These are phyloP conservation scores for Nyctalus aviator DNA, from an alignment of 2,797 vertebrate genomes.

Conservation along the genomic window DNA sequence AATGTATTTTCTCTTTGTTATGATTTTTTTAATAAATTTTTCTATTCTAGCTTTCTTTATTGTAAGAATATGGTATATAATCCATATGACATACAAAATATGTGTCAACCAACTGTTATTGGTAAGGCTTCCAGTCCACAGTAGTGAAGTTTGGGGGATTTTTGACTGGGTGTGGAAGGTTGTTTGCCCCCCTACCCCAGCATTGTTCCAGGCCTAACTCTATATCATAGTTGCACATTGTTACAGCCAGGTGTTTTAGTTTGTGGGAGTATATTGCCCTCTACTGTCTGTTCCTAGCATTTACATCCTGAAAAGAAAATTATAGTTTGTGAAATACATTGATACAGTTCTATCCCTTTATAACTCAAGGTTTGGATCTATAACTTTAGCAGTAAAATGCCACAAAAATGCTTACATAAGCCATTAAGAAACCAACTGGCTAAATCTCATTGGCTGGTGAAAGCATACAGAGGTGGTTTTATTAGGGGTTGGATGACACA, in stretches of 20 bases:
- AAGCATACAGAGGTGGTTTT: not conserved
- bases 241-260: not conserved
- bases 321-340: not conserved
- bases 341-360: not conserved
- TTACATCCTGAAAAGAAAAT: slow-evolving; percentile 18
- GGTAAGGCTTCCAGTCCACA: not conserved
- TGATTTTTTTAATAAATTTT: not conserved
- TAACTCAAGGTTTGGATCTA: not conserved
- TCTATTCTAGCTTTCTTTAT: not conserved
- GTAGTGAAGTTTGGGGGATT: not conserved
- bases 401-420: not conserved
- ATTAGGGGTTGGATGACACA: not conserved
- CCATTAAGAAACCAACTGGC: slow-evolving; percentile 32
- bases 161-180: not conserved
- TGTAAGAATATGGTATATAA: not conserved
- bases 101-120: not conserved
- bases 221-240: not conserved
- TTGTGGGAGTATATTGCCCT: slow-evolving; percentile 75
- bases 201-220: not conserved
- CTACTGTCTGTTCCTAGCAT: slow-evolving; percentile 74
- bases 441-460: not conserved
- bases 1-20: not conserved
- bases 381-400: slow-evolving; percentile 9
- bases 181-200: not conserved
- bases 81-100: not conserved